A percentile compares a stretch with the other conserved stretches of the same genome.
phyloP scores from a whole-genome alignment of 1,140 invertebrate genomes.

The Musca domestica region DNA sequence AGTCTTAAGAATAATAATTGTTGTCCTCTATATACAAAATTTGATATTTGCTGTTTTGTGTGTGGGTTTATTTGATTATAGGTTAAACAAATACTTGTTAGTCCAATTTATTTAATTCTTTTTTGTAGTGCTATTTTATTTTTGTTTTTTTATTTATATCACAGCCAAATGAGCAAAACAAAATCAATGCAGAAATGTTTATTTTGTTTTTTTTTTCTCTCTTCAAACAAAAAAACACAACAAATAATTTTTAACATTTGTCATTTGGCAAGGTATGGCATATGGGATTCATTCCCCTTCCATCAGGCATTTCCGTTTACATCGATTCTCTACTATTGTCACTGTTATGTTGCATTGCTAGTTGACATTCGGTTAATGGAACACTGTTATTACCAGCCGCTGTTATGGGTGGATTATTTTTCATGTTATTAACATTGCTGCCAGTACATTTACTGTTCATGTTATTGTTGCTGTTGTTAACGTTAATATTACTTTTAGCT shows the following conservation, averaged over 20 bases:
- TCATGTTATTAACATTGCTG: constrained; percentile 51
- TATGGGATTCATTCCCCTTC: neutral
- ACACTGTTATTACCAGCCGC: constrained; percentile 29
- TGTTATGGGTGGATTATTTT: constrained; percentile 31
- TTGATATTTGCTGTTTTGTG: neutral
- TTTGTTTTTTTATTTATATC: constrained; percentile 25
- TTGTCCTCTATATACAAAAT: neutral
- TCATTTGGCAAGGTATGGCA: constrained; percentile 25
- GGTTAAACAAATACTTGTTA: neutral
- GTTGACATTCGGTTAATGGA: constrained; percentile 46
- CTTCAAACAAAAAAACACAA: neutral
- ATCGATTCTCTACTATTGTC: constrained; percentile 65
- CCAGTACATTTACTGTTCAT: neutral
- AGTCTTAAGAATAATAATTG: neutral
- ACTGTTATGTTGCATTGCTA: constrained; percentile 55
- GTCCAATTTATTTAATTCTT: neutral
- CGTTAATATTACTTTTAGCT: neutral
- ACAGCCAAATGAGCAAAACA: constrained; percentile 30
- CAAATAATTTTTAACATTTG: neutral
- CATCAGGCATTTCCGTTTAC: constrained; percentile 39
- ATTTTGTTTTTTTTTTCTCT: neutral
- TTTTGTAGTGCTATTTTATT: neutral
- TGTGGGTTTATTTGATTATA: constrained; percentile 1
- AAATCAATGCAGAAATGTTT: neutral
- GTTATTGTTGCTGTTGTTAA: constrained; percentile 6